phyloP scores from a whole-genome alignment of 1,140 invertebrate genomes.

The Propsilocerus akamusi region DNA sequence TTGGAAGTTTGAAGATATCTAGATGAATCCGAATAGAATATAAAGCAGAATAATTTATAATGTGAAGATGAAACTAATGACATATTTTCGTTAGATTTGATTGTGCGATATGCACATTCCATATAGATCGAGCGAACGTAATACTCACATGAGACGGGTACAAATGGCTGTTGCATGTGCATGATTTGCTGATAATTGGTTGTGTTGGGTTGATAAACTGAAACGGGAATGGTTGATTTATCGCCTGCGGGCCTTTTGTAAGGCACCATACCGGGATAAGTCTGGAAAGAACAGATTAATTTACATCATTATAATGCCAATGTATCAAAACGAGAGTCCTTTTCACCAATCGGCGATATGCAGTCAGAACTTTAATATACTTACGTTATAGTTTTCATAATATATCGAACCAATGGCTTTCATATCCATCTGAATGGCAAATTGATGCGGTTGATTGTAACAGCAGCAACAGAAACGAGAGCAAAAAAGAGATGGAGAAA shows the following conservation, averaged over 20 bases:
- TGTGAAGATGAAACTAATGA: not conserved
- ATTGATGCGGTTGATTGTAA: no score
- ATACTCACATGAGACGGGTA: slow-evolving; percentile 87
- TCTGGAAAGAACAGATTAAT: no score
- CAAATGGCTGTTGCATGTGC: slow-evolving; percentile 84
- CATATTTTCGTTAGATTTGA: not conserved
- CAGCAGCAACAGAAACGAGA: no score
- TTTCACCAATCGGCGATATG: no score
- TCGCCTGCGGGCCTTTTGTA: slow-evolving; percentile 87
- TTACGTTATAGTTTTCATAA: slow-evolving; percentile 88
- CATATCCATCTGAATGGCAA: slow-evolving; percentile 88
- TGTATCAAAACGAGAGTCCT: no score
- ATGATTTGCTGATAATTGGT: slow-evolving; percentile 89
- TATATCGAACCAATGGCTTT: slow-evolving; percentile 84
- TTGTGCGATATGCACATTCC: no score
- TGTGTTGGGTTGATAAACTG: slow-evolving; percentile 80
- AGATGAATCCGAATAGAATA: not conserved
- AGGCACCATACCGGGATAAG: slow-evolving; percentile 74
- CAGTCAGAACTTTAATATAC: no score
- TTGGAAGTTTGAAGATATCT: slow-evolving; percentile 2
- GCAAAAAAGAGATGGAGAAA: not conserved
- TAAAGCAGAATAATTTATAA: not conserved
- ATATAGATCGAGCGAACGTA: slow-evolving; percentile 50
- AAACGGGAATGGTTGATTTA: slow-evolving; percentile 68
- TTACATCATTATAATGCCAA: no score